Conservation (phyloP, 1,140 invertebrate genomes). For the Branchinecta lindahli region DNA sequence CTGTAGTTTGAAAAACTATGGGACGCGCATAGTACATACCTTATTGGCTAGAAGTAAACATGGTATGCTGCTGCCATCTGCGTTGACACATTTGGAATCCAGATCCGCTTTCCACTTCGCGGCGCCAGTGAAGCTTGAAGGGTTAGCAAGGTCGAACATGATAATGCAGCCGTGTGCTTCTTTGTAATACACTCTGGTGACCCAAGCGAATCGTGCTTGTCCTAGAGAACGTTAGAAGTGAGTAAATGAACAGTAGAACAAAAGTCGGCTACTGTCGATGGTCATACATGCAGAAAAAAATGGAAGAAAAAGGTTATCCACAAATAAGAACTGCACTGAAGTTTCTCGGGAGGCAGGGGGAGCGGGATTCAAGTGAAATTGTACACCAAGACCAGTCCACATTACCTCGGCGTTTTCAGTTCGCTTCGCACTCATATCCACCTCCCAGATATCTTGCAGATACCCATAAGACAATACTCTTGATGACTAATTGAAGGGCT, state of each 20-base stretch:
- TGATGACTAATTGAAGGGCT: too few relatives aligned
- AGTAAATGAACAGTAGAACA: not conserved
- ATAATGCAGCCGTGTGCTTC: slow-evolving; percentile 45
- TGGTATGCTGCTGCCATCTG: slow-evolving; percentile 39
- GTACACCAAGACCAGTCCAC: too few relatives aligned
- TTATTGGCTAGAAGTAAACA: slow-evolving; percentile 44
- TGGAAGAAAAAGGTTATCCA: not conserved
- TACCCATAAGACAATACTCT: too few relatives aligned
- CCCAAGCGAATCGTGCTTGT: slow-evolving; percentile 45
- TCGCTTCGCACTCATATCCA: not conserved
- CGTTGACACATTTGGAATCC: slow-evolving; percentile 39
- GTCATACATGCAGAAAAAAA: not conserved
- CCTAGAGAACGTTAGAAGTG: slow-evolving; percentile 28
- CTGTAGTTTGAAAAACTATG: too few relatives aligned
- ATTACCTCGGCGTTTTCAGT: too few relatives aligned
- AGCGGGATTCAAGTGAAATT: too few relatives aligned
- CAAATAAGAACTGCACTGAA: not conserved
- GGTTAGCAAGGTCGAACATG: slow-evolving; percentile 44
- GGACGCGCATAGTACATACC: slow-evolving; percentile 27
- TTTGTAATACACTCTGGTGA: slow-evolving; percentile 46
- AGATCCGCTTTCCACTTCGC: slow-evolving; percentile 46
- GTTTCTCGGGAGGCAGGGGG: too few relatives aligned
- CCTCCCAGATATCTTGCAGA: too few relatives aligned
- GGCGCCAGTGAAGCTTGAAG: slow-evolving; percentile 39
- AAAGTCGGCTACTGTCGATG: too few relatives aligned